Evolutionary conservation across 2,888 invertebrate genomes (phyloP), one percentile per base, ranked within the genome.

Genomic region (Ormyrus thymus): DNA sequence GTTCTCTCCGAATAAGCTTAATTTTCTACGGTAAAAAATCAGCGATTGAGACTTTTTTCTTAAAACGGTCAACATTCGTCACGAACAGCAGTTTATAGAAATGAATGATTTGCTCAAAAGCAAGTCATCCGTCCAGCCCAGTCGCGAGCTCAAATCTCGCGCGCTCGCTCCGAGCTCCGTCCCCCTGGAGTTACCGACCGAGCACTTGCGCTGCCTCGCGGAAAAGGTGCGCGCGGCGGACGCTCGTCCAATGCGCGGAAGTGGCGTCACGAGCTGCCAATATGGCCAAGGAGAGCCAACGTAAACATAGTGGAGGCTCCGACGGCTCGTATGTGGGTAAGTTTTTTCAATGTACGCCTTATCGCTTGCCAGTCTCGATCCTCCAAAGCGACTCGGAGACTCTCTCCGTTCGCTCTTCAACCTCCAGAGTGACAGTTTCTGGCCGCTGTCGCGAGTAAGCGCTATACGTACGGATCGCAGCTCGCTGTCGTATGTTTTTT

Each of bases 241-340:
- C 29, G 29, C 29, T 29, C 29, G 29, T 29, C 29, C 29, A 29
- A 29, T 29, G 29, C 75, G 76, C 87, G 88, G 89, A 88, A 85
- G 84, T 88, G 86, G 85, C 86, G 87, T 86, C 84, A 85, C 77
- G 83, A 86, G 83, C 80, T 82, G 84, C 79, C 89, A 91, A 90
- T 86, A 91, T 91, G 91, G 91, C 91, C 84, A 90, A 89, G 84
- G 83, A 84, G 86, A 89, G 88, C 87, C 90, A 91, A 91, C 91
- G 91, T 91, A 92, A 92, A 92, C 91, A 81, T 87, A 88, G 89
- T 87, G 87, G 86, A 83, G 88, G 89, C 83, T 86, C 86, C 87
- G 86, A 88, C 85, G 87, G 82, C 75, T 86, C 86, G 84, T 86
- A 89, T 87, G 87, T 83, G 84, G 89, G 89, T 89, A 85, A 89